Conservation (phyloP, 2,113 vertebrate genomes). For the Ciconia maguari region DNA sequence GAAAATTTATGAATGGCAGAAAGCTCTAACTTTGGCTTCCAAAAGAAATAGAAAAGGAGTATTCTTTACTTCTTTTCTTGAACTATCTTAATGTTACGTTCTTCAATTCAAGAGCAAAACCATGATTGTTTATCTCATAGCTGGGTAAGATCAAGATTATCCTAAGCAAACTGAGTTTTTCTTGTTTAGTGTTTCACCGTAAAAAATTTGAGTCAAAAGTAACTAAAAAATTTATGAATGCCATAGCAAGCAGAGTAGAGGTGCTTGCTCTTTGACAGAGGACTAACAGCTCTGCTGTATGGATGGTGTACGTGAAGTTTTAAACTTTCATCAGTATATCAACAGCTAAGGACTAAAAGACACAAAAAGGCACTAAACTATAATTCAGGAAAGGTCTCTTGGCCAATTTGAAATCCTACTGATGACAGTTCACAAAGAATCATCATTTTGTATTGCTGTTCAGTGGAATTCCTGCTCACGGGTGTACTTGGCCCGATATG, state of each 20-base stretch:
- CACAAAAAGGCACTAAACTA: not conserved
- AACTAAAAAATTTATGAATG: not conserved
- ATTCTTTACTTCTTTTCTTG: not conserved
- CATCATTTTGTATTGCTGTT: not conserved
- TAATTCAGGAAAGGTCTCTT: not conserved
- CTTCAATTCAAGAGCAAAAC: not conserved
- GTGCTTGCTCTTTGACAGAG: not conserved
- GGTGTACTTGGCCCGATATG: not conserved
- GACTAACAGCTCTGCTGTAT: not conserved
- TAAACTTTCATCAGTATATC: not conserved
- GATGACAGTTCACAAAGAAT: not conserved
- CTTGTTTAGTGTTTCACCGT: not conserved
- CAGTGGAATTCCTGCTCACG: not conserved
- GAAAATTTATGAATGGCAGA: not conserved
- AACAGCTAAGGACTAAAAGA: not conserved
- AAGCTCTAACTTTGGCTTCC: not conserved
- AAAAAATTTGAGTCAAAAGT: not conserved
- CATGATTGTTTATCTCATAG: not conserved
- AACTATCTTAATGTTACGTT: not conserved
- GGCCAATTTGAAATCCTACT: slow-evolving; percentile 6
- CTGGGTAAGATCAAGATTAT: not conserved
- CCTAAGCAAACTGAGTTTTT: not conserved
- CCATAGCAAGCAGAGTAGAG: not conserved
- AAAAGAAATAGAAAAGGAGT: not conserved
- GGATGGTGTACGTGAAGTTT: not conserved